These are phyloP conservation scores for Fistularia tabacaria DNA, from an alignment of 2,797 vertebrate genomes.

Conservation along the genomic window DNA sequence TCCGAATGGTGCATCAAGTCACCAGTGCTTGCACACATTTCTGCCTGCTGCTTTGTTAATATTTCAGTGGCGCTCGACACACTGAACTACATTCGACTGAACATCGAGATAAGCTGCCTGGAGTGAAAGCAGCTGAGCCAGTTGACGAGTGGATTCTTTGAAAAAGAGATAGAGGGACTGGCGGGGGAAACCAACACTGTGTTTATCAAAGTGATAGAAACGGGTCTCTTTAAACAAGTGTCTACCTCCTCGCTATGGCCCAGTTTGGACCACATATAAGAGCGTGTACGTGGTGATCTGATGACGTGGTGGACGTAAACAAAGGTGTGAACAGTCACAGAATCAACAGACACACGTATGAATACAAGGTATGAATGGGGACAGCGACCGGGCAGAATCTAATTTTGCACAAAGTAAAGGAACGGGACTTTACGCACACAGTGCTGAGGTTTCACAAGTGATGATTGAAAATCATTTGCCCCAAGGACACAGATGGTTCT, in stretches of 20 bases:
- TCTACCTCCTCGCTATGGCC: no score
- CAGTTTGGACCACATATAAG: no score
- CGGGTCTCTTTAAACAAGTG: conserved; percentile 16
- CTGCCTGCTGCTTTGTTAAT: conserved; percentile 62
- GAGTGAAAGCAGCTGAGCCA: conserved; percentile 28
- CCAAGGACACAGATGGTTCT: conserved; percentile 33
- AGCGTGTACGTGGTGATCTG: no score
- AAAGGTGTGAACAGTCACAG: not conserved
- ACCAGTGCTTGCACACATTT: conserved; percentile 24
- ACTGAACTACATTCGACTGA: conserved; percentile 72
- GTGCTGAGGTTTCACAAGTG: conserved; percentile 38
- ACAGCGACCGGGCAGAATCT: no score
- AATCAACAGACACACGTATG: no score
- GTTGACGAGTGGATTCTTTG: conserved; percentile 20
- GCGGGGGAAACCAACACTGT: not conserved
- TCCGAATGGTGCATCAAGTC: conserved; percentile 26
- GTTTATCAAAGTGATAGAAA: conserved; percentile 39
- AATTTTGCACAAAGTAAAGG: not conserved
- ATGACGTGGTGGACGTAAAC: no score
- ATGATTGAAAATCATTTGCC: conserved; percentile 26
- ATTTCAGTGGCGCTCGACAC: conserved; percentile 74
- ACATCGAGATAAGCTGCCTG: conserved; percentile 18
- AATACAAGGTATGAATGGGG: no score
- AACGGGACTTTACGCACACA: conserved; percentile 12
- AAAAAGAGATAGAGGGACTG: conserved; percentile 7